These are phyloP conservation scores for Drosophila picticornis DNA, from an alignment of 2,888 invertebrate species.

Conservation along the genomic window DNA sequence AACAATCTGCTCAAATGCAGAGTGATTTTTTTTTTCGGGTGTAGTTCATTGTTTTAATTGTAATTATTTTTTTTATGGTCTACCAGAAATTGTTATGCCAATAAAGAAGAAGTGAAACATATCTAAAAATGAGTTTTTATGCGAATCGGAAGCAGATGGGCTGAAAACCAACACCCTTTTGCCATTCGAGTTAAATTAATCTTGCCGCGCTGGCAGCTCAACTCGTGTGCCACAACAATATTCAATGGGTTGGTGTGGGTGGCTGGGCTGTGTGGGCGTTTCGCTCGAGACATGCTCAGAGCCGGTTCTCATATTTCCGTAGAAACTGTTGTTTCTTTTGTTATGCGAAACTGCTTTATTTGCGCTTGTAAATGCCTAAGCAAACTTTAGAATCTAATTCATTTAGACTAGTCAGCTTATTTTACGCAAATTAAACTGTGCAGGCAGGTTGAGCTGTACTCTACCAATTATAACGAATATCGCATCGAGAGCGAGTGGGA, in stretches of 20 bases:
- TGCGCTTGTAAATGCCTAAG: slow-evolving; percentile 19
- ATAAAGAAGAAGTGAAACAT: not conserved
- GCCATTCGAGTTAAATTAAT: slow-evolving; percentile 7
- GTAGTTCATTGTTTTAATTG: not conserved
- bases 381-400: slow-evolving; percentile 26
- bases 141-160: not conserved
- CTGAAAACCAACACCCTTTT: slow-evolving; percentile 11
- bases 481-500: not conserved
- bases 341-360: slow-evolving; percentile 2
- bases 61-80: not conserved
- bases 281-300: not conserved
- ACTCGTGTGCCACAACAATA: not conserved
- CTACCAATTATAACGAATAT: not conserved
- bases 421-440: slow-evolving; percentile 14
- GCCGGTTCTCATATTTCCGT: not conserved
- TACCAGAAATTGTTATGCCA: not conserved
- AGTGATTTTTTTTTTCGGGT: not conserved
- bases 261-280: slow-evolving; percentile 28
- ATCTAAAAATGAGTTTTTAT: not conserved
- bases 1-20: not conserved
- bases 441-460: not conserved
- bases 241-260: not conserved
- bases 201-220: not conserved
- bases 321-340: not conserved
- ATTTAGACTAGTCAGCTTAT: not conserved